Evolutionary conservation across 2,888 invertebrate species (phyloP).

Genomic region (Agrenia bidenticulata): DNA sequence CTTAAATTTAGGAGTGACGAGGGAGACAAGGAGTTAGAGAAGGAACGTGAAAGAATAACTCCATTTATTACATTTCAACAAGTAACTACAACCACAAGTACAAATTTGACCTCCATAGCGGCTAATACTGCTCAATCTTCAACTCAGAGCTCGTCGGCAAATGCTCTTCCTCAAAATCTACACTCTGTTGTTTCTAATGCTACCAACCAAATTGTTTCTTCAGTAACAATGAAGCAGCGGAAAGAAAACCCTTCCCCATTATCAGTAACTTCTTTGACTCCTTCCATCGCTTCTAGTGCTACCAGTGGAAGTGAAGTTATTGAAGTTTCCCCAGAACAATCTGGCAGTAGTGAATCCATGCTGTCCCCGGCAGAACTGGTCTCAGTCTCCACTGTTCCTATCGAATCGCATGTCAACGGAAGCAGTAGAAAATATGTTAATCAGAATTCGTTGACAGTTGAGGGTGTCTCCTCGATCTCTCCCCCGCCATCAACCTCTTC

Average conservation of each 20-base stretch:
- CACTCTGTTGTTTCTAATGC: constrained; percentile 8
- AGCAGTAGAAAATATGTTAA: constrained; percentile 16
- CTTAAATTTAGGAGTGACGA: constrained; percentile 47
- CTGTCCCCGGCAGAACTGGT: background rate
- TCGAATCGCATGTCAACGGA: constrained; percentile 28
- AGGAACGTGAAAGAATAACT: constrained; percentile 52
- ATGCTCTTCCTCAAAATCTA: constrained; percentile 8
- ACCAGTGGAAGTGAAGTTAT: constrained; percentile 7
- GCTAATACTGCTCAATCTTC: constrained; percentile 25
- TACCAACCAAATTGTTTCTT: constrained; percentile 26
- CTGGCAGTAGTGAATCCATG: constrained; percentile 2
- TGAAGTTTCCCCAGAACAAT: background rate
- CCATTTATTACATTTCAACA: constrained; percentile 53
- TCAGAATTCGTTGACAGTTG: background rate
- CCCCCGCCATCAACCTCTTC: constrained; percentile 28
- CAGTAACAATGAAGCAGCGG: constrained; percentile 24
- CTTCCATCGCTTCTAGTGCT: constrained; percentile 9
- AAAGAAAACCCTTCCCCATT: constrained; percentile 21
- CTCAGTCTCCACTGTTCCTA: constrained; percentile 1
- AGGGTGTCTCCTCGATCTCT: constrained; percentile 32
- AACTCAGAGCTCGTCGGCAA: constrained; percentile 7
- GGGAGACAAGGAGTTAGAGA: constrained; percentile 53
- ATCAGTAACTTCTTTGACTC: constrained; percentile 4
- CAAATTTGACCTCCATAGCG: constrained; percentile 46
- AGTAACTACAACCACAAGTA: constrained; percentile 52